phyloP scores from a whole-genome alignment of 1,140 invertebrate species.

The Temnothorax curvispinosus region DNA sequence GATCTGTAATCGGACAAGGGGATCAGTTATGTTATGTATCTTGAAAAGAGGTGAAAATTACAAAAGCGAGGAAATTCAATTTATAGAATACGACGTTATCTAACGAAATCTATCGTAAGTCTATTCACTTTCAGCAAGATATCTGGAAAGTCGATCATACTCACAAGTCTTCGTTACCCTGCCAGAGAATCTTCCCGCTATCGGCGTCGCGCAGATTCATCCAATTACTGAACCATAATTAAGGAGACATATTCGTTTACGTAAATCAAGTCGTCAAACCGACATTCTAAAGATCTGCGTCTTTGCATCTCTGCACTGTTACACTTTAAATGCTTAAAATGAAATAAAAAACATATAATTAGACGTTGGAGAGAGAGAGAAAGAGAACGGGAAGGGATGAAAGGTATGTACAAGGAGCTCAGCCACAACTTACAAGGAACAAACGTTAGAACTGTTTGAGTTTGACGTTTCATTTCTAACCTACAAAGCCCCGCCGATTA shows the following conservation, averaged over 20 bases:
- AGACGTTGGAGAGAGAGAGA: not conserved
- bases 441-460: not conserved
- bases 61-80: not conserved
- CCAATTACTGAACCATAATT: slow-evolving; percentile 92
- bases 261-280: not conserved
- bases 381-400: not conserved
- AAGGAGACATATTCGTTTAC: slow-evolving; percentile 50
- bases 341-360: not conserved
- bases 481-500: not conserved
- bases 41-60: too few relatives aligned
- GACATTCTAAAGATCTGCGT: not conserved
- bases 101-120: too few relatives aligned
- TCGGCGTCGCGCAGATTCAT: slow-evolving; percentile 99
- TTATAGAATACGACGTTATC: too few relatives aligned
- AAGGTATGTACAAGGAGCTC: not conserved
- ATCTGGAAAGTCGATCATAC: slow-evolving; percentile 73
- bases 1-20: slow-evolving; percentile 85
- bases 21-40: too few relatives aligned
- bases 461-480: slow-evolving; percentile 10
- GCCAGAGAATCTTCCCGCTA: slow-evolving; percentile 98
- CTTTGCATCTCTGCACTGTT: too few relatives aligned
- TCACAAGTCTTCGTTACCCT: slow-evolving; percentile 98
- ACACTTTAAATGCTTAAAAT: not conserved
- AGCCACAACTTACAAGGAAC: not conserved
- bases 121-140: not conserved